A percentile compares a stretch with the other conserved stretches of the same genome.
Evolutionary conservation across 2,888 invertebrate species (phyloP).

Genomic region (Digitonthophagus gazella): DNA sequence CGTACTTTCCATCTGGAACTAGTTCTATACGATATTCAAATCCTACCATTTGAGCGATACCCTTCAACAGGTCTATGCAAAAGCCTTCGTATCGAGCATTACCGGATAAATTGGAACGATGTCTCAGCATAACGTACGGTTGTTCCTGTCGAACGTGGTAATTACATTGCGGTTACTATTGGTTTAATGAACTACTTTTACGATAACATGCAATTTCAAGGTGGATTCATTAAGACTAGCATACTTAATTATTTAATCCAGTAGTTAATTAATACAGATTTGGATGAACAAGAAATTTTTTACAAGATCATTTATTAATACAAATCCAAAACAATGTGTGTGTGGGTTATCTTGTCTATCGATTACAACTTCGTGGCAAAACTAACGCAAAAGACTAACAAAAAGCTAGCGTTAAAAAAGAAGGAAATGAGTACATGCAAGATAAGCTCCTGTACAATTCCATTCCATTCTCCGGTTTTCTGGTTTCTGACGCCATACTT

Average conservation of each 20-base stretch:
- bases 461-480: constrained; percentile 64
- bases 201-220: not conserved
- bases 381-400: not conserved
- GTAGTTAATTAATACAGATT: too few relatives aligned
- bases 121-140: constrained; percentile 50
- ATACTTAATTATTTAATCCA: too few relatives aligned
- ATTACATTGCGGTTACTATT: not conserved
- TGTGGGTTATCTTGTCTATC: not conserved
- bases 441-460: constrained; percentile 69
- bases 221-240: not conserved
- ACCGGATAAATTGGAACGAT: constrained; percentile 55
- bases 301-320: too few relatives aligned
- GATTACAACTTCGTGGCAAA: not conserved
- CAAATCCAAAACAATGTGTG: not conserved
- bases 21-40: constrained; percentile 66
- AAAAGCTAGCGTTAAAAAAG: constrained; percentile 5
- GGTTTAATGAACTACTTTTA: not conserved
- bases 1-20: constrained; percentile 68
- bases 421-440: constrained; percentile 59
- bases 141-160: constrained; percentile 43
- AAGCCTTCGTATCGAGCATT: constrained; percentile 71
- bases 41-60: constrained; percentile 63
- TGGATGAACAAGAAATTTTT: too few relatives aligned
- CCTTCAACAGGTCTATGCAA: constrained; percentile 68
- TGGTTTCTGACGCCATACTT: constrained; percentile 65